Evolutionary conservation across 1,140 invertebrate genomes (phyloP), one percentile per base, ranked within the genome.

Genomic region (Brachionus sp.): DNA sequence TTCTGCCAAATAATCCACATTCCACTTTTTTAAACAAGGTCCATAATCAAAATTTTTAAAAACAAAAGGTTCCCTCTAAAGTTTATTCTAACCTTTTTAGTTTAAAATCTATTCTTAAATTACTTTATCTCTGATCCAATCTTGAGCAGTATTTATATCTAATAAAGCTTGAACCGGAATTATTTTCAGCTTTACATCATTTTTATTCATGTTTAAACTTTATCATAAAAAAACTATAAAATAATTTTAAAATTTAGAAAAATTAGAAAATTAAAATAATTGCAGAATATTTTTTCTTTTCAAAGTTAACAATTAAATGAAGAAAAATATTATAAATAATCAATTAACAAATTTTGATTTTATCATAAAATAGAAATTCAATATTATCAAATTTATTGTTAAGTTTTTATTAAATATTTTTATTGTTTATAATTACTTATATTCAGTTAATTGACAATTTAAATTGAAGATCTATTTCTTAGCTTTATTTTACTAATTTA

Each of bases 1-100:
- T 19, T 87, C 75, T n/a, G 85, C 84, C 10, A 92, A 86, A 87
- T 91, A 91, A 12, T 90, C 88, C 13, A 85, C 68, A 7, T 88
- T 90, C 91, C 91, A 92, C 85, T 89, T 90, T 7, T 86, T 46
- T 23, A 84, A 77, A 85, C 91, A 91, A 37, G 84, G 37, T 7
- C 91, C 91, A 85, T 92, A 90, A 84, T 91, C 87, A 39, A 89
- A 83, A n/a, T 88, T 89, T 85, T 88, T 85, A 6, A 91, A 84
- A 19, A 92, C 84, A 53, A 88, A 87, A 7, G 91, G 91, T 23
- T 85, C 77, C 75, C 88, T 86, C 88, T 89, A 70, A 37, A 16
- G 19, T 2, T 57, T n/a, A 7, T 12, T 25, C 13, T 33, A 37
- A 25, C 25, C 53, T 62, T 42, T 39, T 7, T 68, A 5, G 1